phyloP scores from a whole-genome alignment of 2,797 vertebrate genomes.

The Myotis pilosus region DNA sequence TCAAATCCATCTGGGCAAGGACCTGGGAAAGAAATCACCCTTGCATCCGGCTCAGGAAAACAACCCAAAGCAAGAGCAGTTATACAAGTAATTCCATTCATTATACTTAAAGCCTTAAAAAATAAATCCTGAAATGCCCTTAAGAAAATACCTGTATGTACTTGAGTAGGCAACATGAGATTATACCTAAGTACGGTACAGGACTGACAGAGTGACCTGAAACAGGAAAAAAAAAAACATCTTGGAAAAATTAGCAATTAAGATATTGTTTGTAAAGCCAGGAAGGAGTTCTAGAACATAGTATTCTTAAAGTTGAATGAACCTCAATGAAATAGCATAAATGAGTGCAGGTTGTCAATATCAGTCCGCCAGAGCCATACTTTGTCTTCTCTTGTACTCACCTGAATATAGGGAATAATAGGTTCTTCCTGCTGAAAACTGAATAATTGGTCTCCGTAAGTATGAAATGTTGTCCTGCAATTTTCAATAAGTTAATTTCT shows the following conservation, averaged over 20 bases:
- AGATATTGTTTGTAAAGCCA: background rate
- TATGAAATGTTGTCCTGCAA: background rate
- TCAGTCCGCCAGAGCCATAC: background rate
- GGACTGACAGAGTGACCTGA: conserved; percentile 8
- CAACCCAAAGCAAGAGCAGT: background rate
- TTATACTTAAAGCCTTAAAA: background rate
- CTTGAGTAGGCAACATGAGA: background rate
- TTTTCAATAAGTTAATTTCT: background rate
- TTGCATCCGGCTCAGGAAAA: too few relatives aligned
- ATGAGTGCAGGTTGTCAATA: background rate
- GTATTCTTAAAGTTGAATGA: background rate
- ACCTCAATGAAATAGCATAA: background rate
- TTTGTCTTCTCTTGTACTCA: background rate
- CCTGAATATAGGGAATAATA: background rate
- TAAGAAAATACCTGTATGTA: background rate
- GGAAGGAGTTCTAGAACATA: background rate
- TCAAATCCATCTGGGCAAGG: too few relatives aligned
- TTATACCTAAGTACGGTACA: background rate
- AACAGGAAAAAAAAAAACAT: background rate
- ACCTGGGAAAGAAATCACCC: too few relatives aligned
- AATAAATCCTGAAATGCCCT: background rate
- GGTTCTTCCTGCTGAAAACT: background rate
- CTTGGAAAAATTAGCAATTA: background rate
- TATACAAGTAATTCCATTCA: background rate
- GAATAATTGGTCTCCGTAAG: background rate